Conservation (phyloP, 2,797 vertebrate species). For the Pempheris klunzingeri region DNA sequence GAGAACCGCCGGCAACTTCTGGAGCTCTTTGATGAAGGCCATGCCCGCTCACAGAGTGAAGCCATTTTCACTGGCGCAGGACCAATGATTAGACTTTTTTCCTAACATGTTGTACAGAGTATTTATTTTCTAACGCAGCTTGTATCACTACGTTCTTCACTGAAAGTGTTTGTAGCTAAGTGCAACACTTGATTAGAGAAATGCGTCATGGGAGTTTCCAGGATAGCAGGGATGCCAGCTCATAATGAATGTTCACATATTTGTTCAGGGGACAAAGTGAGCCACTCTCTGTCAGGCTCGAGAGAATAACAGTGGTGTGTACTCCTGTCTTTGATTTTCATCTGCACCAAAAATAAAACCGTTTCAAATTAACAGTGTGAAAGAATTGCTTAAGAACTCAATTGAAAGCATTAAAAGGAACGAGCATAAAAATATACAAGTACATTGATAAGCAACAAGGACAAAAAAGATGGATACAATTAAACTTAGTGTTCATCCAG, state of each 20-base stretch:
- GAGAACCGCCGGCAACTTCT: conserved; percentile 80
- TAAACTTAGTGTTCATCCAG: not conserved
- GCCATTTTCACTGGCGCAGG: not conserved
- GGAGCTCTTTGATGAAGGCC: conserved; percentile 85
- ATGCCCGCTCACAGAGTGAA: conserved; percentile 79
- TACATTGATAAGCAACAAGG: not conserved
- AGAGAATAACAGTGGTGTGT: not conserved
- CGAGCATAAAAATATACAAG: not conserved
- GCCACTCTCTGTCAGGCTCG: not conserved
- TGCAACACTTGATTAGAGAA: not conserved
- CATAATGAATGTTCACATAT: not conserved
- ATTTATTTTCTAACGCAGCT: conserved; percentile 1
- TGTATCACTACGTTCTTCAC: not conserved
- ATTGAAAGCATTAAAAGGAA: not conserved
- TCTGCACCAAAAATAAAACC: not conserved
- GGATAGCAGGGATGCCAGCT: not conserved
- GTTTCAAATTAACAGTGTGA: not conserved
- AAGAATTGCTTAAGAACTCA: not conserved
- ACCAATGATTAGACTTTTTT: not conserved
- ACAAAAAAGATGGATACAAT: not conserved
- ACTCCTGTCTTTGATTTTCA: not conserved
- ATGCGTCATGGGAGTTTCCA: not conserved
- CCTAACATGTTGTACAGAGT: not conserved
- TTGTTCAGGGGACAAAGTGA: not conserved
- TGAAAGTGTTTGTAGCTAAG: not conserved